Conservation (phyloP, 2,888 invertebrate genomes). For the Lamproptera curius region DNA sequence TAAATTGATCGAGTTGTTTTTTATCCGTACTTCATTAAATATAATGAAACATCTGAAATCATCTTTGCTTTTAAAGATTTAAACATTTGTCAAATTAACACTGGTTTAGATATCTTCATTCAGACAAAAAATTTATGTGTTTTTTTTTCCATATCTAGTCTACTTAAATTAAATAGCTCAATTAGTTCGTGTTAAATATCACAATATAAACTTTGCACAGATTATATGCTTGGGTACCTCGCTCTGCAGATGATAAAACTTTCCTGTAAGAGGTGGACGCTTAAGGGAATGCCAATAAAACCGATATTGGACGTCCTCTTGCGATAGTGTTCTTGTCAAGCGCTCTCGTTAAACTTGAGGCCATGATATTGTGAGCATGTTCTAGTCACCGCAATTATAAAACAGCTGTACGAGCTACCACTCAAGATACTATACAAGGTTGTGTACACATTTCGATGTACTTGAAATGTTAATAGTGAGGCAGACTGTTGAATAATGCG, state of each 20-base stretch:
- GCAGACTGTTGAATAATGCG: neutral
- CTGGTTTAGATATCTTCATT: too few relatives aligned
- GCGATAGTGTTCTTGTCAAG: neutral
- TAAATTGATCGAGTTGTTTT: too few relatives aligned
- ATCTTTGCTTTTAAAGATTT: too few relatives aligned
- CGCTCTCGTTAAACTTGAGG: neutral
- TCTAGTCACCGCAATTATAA: conserved; percentile 1
- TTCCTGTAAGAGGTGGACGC: neutral
- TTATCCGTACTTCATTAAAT: too few relatives aligned
- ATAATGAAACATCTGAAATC: too few relatives aligned
- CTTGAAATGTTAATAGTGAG: neutral
- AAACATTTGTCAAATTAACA: too few relatives aligned
- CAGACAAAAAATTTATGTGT: too few relatives aligned
- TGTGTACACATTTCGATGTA: neutral
- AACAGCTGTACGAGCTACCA: conserved; percentile 3
- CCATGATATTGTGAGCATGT: conserved; percentile 5
- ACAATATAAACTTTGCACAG: too few relatives aligned
- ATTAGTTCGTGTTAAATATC: too few relatives aligned
- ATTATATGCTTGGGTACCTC: too few relatives aligned
- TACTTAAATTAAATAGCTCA: too few relatives aligned
- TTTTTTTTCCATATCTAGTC: too few relatives aligned
- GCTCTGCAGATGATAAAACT: neutral
- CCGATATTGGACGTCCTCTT: neutral
- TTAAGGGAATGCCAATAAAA: neutral
- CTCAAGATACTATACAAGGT: neutral